Evolutionary conservation across 2,797 vertebrate species (phyloP), one percentile per base, ranked within the genome.

Genomic region (Sitta carolinensis): DNA sequence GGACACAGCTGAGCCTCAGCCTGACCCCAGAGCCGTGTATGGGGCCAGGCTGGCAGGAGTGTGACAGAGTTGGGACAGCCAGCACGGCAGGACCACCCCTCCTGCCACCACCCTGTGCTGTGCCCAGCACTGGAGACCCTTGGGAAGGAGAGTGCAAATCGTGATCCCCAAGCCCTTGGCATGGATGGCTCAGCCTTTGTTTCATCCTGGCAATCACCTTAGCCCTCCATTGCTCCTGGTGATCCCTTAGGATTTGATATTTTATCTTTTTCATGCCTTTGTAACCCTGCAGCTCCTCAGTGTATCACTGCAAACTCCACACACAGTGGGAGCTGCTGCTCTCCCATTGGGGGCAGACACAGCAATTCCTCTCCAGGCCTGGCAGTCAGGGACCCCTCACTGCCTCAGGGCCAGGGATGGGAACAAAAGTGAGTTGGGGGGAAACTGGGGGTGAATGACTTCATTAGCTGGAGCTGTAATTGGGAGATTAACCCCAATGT

Each of bases 11-110:
- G 38, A 12, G 29, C 32, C 16, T 13, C 16, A 0, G 20, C 7
- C 34, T 16, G 25, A 12, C 9, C 74, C 38, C 20, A 3, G 11
- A n/a, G 78, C 52, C 0, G 0, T 18, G 16, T 2, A 3, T 34
- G 54, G 30, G 54, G 47, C 58, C 48, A 4, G 62, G 38, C 4
- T 43, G 52, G 48, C 70, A 51, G 43, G 2, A n/a, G 51, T 10
- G 36, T 3, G 66, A 5, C 34, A 16, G 0, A 12, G 22, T 62
- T 6, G 23, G 77, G 45, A 26, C 52, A 76, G 27, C 8, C 12
- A 10, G 25, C 17, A 0, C 0, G 14, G 10, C 0, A 2, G 9
- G 36, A 27, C 40, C 80, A 43, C 15, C 73, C 67, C 23, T 9
- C 16, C 45, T 36, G 18, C 3, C 64, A 2, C 23, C 51, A 5